A percentile compares a stretch with the other conserved stretches of the same genome.
phyloP scores from a whole-genome alignment of 2,888 invertebrate species.

The Pyrochroa serraticornis region DNA sequence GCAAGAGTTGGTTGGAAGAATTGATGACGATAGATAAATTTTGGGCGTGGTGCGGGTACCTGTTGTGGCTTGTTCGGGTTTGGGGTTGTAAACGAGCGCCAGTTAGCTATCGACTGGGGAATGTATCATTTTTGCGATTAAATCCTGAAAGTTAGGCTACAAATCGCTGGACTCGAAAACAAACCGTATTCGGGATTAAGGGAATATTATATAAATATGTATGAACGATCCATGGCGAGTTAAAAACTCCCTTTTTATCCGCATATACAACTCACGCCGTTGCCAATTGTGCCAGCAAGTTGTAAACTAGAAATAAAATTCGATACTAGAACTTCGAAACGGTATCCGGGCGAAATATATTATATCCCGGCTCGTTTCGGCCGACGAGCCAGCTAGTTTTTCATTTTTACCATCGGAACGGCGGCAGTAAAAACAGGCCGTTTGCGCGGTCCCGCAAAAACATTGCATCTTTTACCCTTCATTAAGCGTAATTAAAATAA shows the following conservation, averaged over 20 bases:
- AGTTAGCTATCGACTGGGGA: slow-evolving; percentile 34
- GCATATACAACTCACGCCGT: slow-evolving; percentile 28
- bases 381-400: slow-evolving; percentile 2
- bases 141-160: slow-evolving; percentile 17
- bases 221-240: slow-evolving; percentile 20
- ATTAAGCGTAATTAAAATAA: slow-evolving; percentile 41
- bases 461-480: slow-evolving; percentile 40
- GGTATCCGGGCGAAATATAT: slow-evolving; percentile 9
- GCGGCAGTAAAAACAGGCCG: slow-evolving; percentile 25
- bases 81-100: too few relatives aligned
- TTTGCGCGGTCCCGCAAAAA: slow-evolving; percentile 34
- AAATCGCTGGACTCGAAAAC: slow-evolving; percentile 12
- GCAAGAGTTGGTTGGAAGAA: too few relatives aligned
- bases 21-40: too few relatives aligned
- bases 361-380: slow-evolving; percentile 1
- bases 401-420: slow-evolving; percentile 17
- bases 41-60: too few relatives aligned
- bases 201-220: slow-evolving; percentile 40
- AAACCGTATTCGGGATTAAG: slow-evolving; percentile 32
- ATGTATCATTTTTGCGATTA: slow-evolving; percentile 36
- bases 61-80: too few relatives aligned
- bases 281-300: slow-evolving; percentile 32
- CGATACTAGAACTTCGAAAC: slow-evolving; percentile 16
- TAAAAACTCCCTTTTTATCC: slow-evolving; percentile 35
- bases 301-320: slow-evolving; percentile 24